Evolutionary conservation across 2,113 vertebrate genomes (phyloP).

Genomic region (Hydrochoerus hydrochaeris): DNA sequence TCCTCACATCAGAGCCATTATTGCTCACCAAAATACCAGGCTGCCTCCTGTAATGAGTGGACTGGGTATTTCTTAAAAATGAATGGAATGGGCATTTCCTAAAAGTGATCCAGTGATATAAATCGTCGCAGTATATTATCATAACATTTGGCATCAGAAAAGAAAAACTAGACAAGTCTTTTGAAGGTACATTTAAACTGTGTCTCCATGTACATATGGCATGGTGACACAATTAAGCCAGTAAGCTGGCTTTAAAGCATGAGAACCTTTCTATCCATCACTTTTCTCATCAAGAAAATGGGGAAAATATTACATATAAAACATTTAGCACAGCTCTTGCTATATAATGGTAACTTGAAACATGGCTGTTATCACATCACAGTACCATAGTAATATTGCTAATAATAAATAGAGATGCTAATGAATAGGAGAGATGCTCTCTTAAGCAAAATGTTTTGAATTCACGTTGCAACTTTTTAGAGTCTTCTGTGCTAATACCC

Average conservation of each 20-base stretch:
- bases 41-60: not conserved
- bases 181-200: conserved; percentile 24
- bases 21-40: not conserved
- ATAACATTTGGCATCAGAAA: conserved; percentile 27
- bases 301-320: not conserved
- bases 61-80: too few relatives aligned
- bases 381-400: not conserved
- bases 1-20: not conserved
- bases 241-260: not conserved
- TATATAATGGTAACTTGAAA: not conserved
- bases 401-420: not conserved
- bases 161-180: conserved; percentile 19
- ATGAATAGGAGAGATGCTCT: not conserved
- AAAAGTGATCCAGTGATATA: conserved; percentile 44
- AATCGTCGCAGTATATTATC: not conserved
- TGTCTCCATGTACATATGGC: not conserved
- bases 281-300: conserved; percentile 18
- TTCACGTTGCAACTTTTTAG: not conserved
- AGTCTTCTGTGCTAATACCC: not conserved
- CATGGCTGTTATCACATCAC: not conserved
- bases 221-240: not conserved
- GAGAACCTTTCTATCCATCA: not conserved
- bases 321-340: not conserved
- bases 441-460: conserved; percentile 19
- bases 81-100: conserved; percentile 21